These are phyloP conservation scores for Drosophila bocki DNA, from an alignment of 1,140 invertebrate species.

Conservation along the genomic window DNA sequence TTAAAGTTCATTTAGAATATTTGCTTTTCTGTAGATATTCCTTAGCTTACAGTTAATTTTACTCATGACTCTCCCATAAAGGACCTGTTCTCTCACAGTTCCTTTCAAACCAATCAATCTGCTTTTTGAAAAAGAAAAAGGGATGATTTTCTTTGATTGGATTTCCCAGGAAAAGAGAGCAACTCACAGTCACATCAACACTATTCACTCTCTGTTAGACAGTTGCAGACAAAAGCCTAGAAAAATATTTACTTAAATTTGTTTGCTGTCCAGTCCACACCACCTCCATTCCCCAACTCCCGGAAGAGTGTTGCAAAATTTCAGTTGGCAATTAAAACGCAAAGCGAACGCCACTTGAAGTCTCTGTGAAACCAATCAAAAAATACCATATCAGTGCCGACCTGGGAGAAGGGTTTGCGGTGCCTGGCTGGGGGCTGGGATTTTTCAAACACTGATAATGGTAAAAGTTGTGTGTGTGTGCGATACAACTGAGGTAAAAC, in stretches of 20 bases:
- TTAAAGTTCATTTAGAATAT: background rate
- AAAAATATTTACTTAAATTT: conserved; percentile 70
- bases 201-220: conserved; percentile 34
- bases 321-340: conserved; percentile 73
- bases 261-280: conserved; percentile 9
- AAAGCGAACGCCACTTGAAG: conserved; percentile 56
- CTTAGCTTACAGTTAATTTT: background rate
- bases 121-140: conserved; percentile 10
- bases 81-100: background rate
- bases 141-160: conserved; percentile 39
- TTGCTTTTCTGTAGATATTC: background rate
- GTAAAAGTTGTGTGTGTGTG: conserved; percentile 40
- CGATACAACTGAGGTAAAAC: conserved; percentile 44
- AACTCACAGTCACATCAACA: conserved; percentile 49
- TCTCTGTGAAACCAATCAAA: conserved; percentile 76
- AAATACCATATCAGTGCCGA: conserved; percentile 68
- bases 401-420: conserved; percentile 20
- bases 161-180: conserved; percentile 31
- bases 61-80: background rate
- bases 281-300: background rate
- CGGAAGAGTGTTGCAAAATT: conserved; percentile 38
- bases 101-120: conserved; percentile 27
- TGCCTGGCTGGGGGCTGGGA: background rate
- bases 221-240: conserved; percentile 59
- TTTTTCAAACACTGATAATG: conserved; percentile 62